A percentile compares a stretch with the other conserved stretches of the same genome.
Evolutionary conservation across 2,888 invertebrate genomes (phyloP).

Genomic region (Itoplectis maculator): DNA sequence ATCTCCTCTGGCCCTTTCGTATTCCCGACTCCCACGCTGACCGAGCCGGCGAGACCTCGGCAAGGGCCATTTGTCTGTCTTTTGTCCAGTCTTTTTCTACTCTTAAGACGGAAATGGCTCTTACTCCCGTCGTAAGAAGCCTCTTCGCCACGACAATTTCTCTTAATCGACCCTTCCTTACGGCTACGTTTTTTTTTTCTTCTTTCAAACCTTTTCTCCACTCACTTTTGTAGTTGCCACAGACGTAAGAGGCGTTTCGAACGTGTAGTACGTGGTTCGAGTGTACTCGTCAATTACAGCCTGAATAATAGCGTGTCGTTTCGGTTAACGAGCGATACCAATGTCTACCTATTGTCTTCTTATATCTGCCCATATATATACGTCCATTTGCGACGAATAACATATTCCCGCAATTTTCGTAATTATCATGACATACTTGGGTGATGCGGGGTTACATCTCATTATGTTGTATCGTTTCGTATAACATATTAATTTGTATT

Average conservation of each 20-base stretch:
- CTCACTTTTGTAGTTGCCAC: constrained; percentile 15
- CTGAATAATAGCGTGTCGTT: background rate
- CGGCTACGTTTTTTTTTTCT: constrained; percentile 5
- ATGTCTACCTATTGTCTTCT: background rate
- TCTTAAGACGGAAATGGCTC: constrained; percentile 66
- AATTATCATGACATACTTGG: background rate
- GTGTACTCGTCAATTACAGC: background rate
- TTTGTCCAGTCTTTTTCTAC: constrained; percentile 68
- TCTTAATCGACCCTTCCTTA: constrained; percentile 57
- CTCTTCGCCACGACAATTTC: constrained; percentile 55
- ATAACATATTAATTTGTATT: constrained; percentile 29
- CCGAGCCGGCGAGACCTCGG: constrained; percentile 23
- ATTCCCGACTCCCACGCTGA: constrained; percentile 30
- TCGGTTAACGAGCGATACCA: background rate
- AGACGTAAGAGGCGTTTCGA: background rate
- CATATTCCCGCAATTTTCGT: background rate
- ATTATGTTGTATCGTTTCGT: constrained; percentile 4
- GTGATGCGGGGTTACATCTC: background rate
- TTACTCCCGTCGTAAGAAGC: constrained; percentile 62
- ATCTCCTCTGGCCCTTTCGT: constrained; percentile 55
- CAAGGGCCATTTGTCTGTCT: constrained; percentile 48
- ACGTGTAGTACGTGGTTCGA: background rate
- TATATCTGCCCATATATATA: background rate
- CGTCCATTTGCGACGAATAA: background rate
- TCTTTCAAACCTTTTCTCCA: background rate